Base-by-base conservation (phyloP, 1,140 invertebrate genomes). In the Drosophila athabasca region DNA sequence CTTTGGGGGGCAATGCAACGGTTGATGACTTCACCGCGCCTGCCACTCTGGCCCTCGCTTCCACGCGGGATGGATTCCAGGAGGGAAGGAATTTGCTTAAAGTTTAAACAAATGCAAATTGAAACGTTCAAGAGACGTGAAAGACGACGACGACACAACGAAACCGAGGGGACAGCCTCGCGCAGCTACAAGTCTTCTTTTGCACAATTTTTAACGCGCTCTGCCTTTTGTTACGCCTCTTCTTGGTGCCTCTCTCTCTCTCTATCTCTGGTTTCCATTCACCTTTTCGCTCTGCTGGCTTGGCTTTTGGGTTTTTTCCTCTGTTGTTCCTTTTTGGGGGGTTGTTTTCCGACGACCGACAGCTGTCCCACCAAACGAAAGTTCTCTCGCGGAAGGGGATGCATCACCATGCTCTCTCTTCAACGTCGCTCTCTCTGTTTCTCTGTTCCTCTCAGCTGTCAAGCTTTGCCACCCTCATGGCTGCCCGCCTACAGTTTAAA, bases 181-280 rank as follows among this genome's bases (percentile, higher is more conserved):
- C 68, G 79, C 82, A 87, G 82, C 82, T 87, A 87, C 82, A 87
- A 87, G 82, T 87, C 82, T 87, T 87, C 82, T 88, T 87, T 82
- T 82, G 79, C 82, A 88, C 82, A 87, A 87, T 70, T 85, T 76
- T 79, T 76, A 69, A 39, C 35, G 35, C 71, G 65, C 75, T 79
- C 54, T 83, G 76, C 65, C 43, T 62, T 84, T 79, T 87, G 77
- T 68, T 85, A 77, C 82, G 67, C 64, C 87, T 69, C 61, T 81
- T 87, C 66, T 79, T 75, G 61, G 65, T 62, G 57, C 17, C 24
- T 43, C 64, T 46, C 53, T 62, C 17, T 24, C 3, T 26, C 43
- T 13, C 22, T 3, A 11, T 19, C 61, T 22, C 45, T 31, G 17
- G 11, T 39, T 39, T 4, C n/a, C 58, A 53, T 54, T 46, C 31